A percentile compares a stretch with the other conserved stretches of the same genome.
Conservation (phyloP, 2,888 invertebrate genomes). For the Leptura quadrifasciata region DNA sequence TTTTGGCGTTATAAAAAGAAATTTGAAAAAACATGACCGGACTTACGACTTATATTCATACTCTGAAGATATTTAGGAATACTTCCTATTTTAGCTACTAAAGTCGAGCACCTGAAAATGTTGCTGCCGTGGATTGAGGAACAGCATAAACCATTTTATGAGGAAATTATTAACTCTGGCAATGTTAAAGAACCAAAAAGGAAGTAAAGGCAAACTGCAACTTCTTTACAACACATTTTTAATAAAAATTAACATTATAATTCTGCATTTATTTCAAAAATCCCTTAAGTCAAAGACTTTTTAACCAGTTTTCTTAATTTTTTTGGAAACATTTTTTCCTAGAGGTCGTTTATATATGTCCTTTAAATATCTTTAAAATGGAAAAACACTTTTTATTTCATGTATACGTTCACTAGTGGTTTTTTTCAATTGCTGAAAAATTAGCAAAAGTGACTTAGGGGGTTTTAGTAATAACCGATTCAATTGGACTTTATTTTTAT, state of each 20-base stretch:
- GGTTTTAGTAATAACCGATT: conserved; percentile 1
- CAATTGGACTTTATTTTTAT: too few species aligned
- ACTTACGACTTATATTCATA: neutral
- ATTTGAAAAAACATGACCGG: too few species aligned
- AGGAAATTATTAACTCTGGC: too few species aligned
- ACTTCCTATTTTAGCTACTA: neutral
- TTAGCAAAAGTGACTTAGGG: neutral
- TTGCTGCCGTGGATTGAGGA: neutral
- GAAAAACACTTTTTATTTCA: neutral
- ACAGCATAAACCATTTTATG: neutral
- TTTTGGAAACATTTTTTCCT: neutral
- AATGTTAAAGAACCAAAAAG: too few species aligned
- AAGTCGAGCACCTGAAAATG: neutral
- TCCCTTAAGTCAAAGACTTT: too few species aligned
- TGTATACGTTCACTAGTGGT: neutral
- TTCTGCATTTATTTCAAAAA: neutral
- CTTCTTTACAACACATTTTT: too few species aligned
- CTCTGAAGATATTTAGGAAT: neutral
- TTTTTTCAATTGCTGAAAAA: neutral
- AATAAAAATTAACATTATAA: neutral
- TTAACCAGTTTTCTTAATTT: neutral
- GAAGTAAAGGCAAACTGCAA: too few species aligned
- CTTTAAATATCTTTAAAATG: too few species aligned
- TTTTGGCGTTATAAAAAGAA: too few species aligned
- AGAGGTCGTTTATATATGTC: neutral